Evolutionary conservation across 1,140 invertebrate genomes (phyloP).

Genomic region (Caenorhabditis briggsae): DNA sequence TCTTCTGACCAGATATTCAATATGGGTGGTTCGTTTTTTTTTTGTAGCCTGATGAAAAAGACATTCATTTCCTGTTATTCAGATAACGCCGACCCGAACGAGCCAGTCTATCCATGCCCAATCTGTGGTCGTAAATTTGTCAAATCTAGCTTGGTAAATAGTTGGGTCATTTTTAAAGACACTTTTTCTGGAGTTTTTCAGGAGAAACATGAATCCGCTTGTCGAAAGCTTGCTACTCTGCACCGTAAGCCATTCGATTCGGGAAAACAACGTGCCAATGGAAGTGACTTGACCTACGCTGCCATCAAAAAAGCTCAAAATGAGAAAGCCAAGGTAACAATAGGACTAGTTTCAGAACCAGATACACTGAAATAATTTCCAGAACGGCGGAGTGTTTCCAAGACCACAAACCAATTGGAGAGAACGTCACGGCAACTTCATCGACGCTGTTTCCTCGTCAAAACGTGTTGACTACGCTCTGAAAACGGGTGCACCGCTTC

Average conservation of each 20-base stretch:
- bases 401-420: conserved; percentile 86
- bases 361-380: conserved; percentile 59
- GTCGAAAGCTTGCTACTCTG: conserved; percentile 82
- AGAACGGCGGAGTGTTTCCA: conserved; percentile 64
- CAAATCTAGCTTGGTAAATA: conserved; percentile 59
- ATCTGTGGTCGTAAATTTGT: conserved; percentile 58
- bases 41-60: not conserved
- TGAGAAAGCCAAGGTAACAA: conserved; percentile 85
- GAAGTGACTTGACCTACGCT: conserved; percentile 81
- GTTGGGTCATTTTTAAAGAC: not conserved
- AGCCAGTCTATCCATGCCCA: conserved; percentile 48
- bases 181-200: not conserved
- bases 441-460: conserved; percentile 89
- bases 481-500: conserved; percentile 89
- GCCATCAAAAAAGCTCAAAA: conserved; percentile 61
- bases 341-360: conserved; percentile 78
- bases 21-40: not conserved
- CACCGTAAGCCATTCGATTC: conserved; percentile 88
- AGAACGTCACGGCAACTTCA: conserved; percentile 91
- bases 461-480: conserved; percentile 87
- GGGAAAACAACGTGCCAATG: conserved; percentile 86
- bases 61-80: conserved; percentile 15
- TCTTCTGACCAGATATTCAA: not conserved
- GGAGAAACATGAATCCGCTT: conserved; percentile 86
- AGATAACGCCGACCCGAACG: conserved; percentile 16